phyloP scores from a whole-genome alignment of 2,113 vertebrate genomes.

The Piprites chloris region DNA sequence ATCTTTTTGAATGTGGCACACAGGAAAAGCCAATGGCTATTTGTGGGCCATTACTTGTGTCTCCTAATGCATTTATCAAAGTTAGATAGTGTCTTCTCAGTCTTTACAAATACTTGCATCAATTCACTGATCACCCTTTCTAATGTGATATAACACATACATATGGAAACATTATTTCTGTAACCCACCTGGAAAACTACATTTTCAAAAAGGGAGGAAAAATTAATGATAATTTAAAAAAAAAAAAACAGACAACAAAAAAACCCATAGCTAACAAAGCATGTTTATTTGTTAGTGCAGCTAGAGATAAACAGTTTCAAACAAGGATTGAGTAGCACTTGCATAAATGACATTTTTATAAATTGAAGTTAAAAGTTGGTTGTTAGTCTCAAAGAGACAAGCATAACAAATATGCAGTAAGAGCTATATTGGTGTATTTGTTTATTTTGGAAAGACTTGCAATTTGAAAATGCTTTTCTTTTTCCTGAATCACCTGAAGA shows the following conservation, averaged over 20 bases:
- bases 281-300: neutral
- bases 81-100: neutral
- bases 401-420: neutral
- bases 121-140: neutral
- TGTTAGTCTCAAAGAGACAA: neutral
- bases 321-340: neutral
- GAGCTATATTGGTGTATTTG: neutral
- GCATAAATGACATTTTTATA: neutral
- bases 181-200: neutral
- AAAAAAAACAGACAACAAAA: neutral
- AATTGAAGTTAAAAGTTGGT: neutral
- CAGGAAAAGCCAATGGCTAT: neutral
- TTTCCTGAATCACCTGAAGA: neutral
- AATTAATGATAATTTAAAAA: neutral
- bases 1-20: neutral
- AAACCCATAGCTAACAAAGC: neutral
- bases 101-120: neutral
- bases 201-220: neutral
- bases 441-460: neutral
- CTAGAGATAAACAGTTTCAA: neutral
- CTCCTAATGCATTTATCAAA: neutral
- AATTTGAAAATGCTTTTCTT: neutral
- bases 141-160: neutral
- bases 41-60: neutral
- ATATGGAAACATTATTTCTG: neutral